Conservation (phyloP, 2,797 vertebrate genomes). For the Microcaecilia unicolor region DNA sequence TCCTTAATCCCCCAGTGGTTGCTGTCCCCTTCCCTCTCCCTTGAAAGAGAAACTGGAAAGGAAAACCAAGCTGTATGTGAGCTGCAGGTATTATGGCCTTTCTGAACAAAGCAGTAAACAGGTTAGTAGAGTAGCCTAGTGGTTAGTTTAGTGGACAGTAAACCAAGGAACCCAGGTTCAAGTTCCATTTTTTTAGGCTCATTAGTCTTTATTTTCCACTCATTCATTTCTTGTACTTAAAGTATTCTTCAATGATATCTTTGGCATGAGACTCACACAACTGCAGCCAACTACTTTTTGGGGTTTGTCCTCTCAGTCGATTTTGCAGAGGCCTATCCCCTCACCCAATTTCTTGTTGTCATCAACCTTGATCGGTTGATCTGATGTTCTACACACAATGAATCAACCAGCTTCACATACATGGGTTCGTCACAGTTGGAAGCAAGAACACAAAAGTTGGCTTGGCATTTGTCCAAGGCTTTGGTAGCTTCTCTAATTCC, state of each 20-base stretch:
- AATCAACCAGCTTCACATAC: constrained; percentile 94
- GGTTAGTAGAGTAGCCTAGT: no score
- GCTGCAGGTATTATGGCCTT: no score
- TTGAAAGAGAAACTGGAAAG: no score
- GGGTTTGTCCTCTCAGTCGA: constrained; percentile 95
- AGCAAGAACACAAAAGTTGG: constrained; percentile 94
- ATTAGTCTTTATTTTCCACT: constrained; percentile 63
- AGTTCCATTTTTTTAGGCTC: no score
- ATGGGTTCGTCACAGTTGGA: constrained; percentile 94
- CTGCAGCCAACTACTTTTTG: constrained; percentile 98
- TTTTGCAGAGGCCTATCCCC: constrained; percentile 98
- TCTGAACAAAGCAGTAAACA: no score
- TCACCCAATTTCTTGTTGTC: constrained; percentile 98
- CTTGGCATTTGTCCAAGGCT: constrained; percentile 97
- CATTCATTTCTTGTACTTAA: constrained; percentile 92
- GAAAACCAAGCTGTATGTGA: no score
- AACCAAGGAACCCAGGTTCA: no score
- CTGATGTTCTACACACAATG: constrained; percentile 94
- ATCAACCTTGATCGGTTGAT: constrained; percentile 97
- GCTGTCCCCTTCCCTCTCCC: no score
- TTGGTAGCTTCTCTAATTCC: constrained; percentile 96
- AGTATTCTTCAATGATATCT: constrained; percentile 97
- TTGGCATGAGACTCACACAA: constrained; percentile 97
- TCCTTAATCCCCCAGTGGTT: no score
- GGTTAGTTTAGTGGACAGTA: no score